Percentiles rank a stretch among this genome's conserved stretches.
Conservation (phyloP, 2,113 vertebrate species). For the Chaetura pelagica region DNA sequence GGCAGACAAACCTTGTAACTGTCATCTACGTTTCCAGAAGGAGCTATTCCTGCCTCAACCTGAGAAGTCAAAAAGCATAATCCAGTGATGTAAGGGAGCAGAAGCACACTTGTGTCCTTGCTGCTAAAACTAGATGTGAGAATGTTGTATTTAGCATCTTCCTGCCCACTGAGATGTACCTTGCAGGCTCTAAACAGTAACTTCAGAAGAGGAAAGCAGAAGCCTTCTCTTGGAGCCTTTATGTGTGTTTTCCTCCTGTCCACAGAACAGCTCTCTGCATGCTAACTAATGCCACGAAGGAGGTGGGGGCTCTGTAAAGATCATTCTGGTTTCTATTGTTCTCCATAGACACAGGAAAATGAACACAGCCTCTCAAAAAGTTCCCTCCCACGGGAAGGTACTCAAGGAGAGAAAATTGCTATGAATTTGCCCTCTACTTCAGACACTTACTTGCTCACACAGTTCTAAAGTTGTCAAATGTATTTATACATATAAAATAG, state of each 20-base stretch:
- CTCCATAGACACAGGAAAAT: constrained; percentile 38
- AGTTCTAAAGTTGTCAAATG: constrained; percentile 59
- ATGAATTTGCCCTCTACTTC: constrained; percentile 68
- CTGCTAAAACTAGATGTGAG: neutral
- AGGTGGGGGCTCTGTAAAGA: constrained; percentile 21
- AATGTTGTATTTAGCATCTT: neutral
- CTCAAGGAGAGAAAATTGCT: constrained; percentile 71
- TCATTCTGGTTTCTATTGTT: constrained; percentile 59
- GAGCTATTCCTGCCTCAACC: neutral
- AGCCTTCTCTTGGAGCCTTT: neutral
- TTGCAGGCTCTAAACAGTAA: neutral
- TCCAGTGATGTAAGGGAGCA: neutral
- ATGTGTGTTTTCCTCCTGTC: neutral
- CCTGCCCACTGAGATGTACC: neutral
- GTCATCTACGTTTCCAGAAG: neutral
- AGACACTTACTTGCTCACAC: constrained; percentile 42
- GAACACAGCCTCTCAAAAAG: constrained; percentile 65
- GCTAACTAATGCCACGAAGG: neutral
- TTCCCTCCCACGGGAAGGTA: constrained; percentile 61
- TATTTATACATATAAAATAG: constrained; percentile 62
- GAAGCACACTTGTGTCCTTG: neutral
- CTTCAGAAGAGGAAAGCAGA: neutral
- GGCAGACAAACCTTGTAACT: neutral
- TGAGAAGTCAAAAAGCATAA: neutral
- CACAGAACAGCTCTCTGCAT: constrained; percentile 29